These are phyloP conservation scores for Catharus bicknelli DNA, from an alignment of 2,113 vertebrate genomes.

Conservation along the genomic window DNA sequence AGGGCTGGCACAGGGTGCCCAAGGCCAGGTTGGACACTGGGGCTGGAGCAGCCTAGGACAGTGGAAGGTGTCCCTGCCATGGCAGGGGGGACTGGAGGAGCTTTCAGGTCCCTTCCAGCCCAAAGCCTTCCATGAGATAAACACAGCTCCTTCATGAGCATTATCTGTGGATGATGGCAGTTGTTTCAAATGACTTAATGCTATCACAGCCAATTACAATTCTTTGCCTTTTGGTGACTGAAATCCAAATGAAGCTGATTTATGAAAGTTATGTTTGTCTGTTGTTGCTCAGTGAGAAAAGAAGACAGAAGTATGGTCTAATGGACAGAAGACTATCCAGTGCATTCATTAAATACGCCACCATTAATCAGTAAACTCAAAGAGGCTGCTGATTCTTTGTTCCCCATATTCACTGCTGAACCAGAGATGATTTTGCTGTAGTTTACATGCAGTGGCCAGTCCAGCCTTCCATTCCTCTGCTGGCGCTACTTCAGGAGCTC, in stretches of 20 bases:
- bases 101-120: too few relatives aligned
- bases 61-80: too few relatives aligned
- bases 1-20: neutral
- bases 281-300: too few relatives aligned
- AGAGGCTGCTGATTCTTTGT: neutral
- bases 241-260: too few relatives aligned
- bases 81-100: too few relatives aligned
- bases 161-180: too few relatives aligned
- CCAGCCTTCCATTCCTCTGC: neutral
- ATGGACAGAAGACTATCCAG: neutral
- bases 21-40: neutral
- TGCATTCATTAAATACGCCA: neutral
- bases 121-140: too few relatives aligned
- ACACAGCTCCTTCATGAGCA: too few relatives aligned
- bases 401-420: neutral
- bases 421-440: neutral
- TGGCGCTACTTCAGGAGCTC: neutral
- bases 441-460: neutral
- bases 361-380: neutral
- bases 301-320: neutral
- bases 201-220: too few relatives aligned
- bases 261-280: too few relatives aligned
- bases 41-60: neutral
- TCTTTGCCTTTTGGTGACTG: too few relatives aligned
- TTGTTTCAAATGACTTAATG: too few relatives aligned